phyloP scores from a whole-genome alignment of 2,888 invertebrate species.

The Pedicia rivosa region DNA sequence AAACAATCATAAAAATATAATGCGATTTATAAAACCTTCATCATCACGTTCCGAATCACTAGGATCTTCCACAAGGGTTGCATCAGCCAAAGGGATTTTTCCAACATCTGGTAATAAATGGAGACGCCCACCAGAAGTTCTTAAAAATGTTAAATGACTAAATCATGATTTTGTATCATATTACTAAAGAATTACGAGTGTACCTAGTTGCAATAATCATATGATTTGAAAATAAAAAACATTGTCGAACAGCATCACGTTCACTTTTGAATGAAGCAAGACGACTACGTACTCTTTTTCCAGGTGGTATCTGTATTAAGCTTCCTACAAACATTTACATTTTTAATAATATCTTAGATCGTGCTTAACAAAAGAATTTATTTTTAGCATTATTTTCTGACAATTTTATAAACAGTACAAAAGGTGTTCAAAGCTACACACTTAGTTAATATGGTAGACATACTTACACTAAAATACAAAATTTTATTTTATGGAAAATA shows the following conservation, averaged over 20 bases:
- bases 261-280: conserved; percentile 44
- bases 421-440: too few species aligned
- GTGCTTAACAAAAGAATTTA: too few species aligned
- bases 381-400: too few species aligned
- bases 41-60: conserved; percentile 44
- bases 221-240: conserved; percentile 84
- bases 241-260: conserved; percentile 59
- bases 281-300: conserved; percentile 37
- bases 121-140: conserved; percentile 67
- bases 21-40: conserved; percentile 43
- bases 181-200: conserved; percentile 7
- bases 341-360: too few species aligned
- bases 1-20: conserved; percentile 5
- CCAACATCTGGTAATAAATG: conserved; percentile 71
- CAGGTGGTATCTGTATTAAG: conserved; percentile 54
- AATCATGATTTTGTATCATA: conserved; percentile 1
- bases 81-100: conserved; percentile 67
- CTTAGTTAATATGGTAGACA: too few species aligned
- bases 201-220: conserved; percentile 66
- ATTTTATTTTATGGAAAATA: too few species aligned
- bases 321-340: conserved; percentile 56
- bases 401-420: too few species aligned
- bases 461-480: too few species aligned
- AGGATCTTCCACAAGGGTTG: conserved; percentile 74
- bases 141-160: conserved; percentile 13